A percentile compares a stretch with the other conserved stretches of the same genome.
These are phyloP conservation scores for Chamaea fasciata DNA, from an alignment of 2,113 vertebrate species.

Conservation along the genomic window DNA sequence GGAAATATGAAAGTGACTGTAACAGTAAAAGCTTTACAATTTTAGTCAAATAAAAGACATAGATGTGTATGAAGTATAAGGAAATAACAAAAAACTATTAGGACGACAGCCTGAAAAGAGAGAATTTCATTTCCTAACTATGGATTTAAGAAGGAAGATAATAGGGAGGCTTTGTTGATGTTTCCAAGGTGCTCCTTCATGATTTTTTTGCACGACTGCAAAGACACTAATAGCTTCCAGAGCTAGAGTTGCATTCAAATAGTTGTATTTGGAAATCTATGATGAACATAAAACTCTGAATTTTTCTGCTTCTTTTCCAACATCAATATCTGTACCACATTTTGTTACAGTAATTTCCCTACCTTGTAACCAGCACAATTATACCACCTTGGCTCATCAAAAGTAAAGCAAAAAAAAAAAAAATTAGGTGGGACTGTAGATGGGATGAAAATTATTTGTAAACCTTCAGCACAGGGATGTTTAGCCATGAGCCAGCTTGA, in stretches of 20 bases:
- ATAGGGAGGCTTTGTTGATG: background rate
- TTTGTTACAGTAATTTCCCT: background rate
- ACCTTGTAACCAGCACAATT: background rate
- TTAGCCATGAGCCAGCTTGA: background rate
- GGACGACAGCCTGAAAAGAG: background rate
- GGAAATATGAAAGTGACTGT: background rate
- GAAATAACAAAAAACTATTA: background rate
- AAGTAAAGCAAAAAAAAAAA: background rate
- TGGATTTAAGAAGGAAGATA: background rate
- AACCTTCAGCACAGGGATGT: background rate
- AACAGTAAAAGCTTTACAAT: background rate
- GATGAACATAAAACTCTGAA: background rate
- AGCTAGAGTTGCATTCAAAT: background rate
- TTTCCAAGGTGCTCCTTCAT: background rate
- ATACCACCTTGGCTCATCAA: background rate
- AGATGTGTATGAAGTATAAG: background rate
- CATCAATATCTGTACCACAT: background rate
- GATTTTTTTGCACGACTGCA: background rate
- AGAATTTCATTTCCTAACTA: background rate
- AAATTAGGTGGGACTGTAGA: fast-evolving
- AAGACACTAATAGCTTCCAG: background rate
- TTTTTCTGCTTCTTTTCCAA: background rate
- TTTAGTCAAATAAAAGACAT: background rate
- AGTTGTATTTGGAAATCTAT: background rate
- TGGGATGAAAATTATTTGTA: background rate